phyloP scores from a whole-genome alignment of 2,888 invertebrate genomes.

The Philhelius pedissequus region DNA sequence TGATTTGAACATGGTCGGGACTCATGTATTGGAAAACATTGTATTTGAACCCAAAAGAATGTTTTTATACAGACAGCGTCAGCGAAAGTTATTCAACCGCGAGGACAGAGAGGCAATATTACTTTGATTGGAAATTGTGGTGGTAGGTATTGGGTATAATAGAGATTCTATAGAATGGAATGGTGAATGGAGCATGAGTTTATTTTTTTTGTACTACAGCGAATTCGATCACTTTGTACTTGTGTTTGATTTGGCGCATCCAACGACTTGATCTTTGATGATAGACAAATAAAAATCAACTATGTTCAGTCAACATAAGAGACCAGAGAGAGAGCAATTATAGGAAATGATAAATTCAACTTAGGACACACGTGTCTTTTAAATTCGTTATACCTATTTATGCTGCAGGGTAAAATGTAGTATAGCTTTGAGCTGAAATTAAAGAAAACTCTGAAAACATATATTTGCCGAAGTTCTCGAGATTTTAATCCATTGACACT shows the following conservation, averaged over 20 bases:
- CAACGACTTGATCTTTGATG: neutral
- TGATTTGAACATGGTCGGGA: slow-evolving; percentile 37
- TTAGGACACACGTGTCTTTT: too few relatives aligned
- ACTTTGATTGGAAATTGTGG: slow-evolving; percentile 8
- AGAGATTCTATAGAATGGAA: neutral
- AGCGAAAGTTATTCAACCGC: slow-evolving; percentile 30
- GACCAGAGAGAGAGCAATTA: too few relatives aligned
- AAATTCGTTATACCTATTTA: too few relatives aligned
- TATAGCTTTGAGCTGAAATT: too few relatives aligned
- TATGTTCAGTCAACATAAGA: neutral
- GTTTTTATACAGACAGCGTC: slow-evolving; percentile 27
- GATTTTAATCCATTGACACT: too few relatives aligned
- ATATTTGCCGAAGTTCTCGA: too few relatives aligned
- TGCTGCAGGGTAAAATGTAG: too few relatives aligned
- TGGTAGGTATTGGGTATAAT: neutral
- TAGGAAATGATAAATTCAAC: too few relatives aligned
- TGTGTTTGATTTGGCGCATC: neutral
- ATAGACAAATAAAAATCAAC: neutral
- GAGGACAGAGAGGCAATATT: neutral
- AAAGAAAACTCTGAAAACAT: too few relatives aligned
- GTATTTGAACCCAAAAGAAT: slow-evolving; percentile 11
- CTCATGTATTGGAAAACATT: slow-evolving; percentile 27
- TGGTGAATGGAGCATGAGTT: neutral
- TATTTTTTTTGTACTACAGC: neutral
- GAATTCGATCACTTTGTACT: neutral